Evolutionary conservation across 2,113 vertebrate genomes (phyloP), one percentile per base, ranked within the genome.

Genomic region (Phalacrocorax pelagicus): DNA sequence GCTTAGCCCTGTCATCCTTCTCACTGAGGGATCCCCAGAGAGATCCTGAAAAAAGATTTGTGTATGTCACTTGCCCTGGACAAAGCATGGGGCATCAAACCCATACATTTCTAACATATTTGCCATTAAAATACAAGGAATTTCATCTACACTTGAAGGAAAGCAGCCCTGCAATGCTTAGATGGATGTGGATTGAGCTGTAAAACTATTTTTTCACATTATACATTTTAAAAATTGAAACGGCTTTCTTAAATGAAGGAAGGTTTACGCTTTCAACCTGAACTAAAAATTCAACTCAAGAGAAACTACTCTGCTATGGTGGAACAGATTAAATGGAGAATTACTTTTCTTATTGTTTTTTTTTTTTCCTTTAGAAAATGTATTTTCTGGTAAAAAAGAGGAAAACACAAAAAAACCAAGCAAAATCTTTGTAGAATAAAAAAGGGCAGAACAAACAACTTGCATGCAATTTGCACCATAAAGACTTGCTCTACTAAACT

Each of bases 171-270:
- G 84, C 38, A 95, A 86, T 95, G 74, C 30, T 81, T 47, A 67
- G 27, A 66, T 81, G 46, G 73, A 96, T 93, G 86, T 90, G 92
- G 82, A 91, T 42, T 94, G 92, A 97, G 73, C 74, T 95, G 87
- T 59, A 95, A 92, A 95, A 74, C 71, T 82, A 46, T 36, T 94
- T 92, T 92, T 94, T 92, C 63, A 89, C 52, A 12, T 88, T 49
- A 66, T 69, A 85, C 49, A 11, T 92, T 95, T 96, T 95, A 89
- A 97, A 85, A 97, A 95, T 93, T 96, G 54, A 96, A 93, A 97
- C 71, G 23, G 10, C 27, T 88, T 94, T 94, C 82, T 94, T 94
- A 59, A 90, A 85, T 92, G 46, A 93, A 90, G 34, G 32, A 94
- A 92, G 20, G 54, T 69, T 95, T 81, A 81, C 36, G 61, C 47